Percentiles rank a stretch among this genome's conserved stretches.
These are phyloP conservation scores for Coecobrya sp. DNA, from an alignment of 2,888 invertebrate genomes.

Conservation along the genomic window DNA sequence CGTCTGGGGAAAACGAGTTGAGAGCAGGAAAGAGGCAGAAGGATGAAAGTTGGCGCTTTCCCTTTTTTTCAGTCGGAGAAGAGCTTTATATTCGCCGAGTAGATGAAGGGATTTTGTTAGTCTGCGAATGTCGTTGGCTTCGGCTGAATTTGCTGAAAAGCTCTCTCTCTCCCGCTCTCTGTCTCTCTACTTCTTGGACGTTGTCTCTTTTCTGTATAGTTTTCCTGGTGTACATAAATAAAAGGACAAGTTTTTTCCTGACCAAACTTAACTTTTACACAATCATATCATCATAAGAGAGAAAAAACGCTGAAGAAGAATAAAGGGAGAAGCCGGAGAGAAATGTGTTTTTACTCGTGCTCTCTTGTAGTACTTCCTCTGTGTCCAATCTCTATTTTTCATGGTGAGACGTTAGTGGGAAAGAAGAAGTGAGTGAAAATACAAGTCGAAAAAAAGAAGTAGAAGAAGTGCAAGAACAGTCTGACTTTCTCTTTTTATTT, in stretches of 20 bases:
- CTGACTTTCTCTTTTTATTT: slow-evolving; percentile 23
- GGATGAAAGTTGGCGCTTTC: slow-evolving; percentile 71
- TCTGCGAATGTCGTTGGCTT: slow-evolving; percentile 79
- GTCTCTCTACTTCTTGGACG: slow-evolving; percentile 23
- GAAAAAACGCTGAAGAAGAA: neutral
- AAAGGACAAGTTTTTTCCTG: slow-evolving; percentile 57
- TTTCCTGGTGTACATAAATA: slow-evolving; percentile 32
- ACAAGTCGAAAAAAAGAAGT: slow-evolving; percentile 5
- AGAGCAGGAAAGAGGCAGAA: slow-evolving; percentile 44
- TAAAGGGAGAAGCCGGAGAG: neutral
- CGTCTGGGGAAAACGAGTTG: slow-evolving; percentile 69
- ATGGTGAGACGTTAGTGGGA: slow-evolving; percentile 28
- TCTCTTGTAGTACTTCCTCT: slow-evolving; percentile 25
- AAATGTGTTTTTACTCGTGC: neutral
- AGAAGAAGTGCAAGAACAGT: neutral
- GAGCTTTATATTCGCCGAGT: slow-evolving; percentile 82
- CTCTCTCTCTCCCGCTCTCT: slow-evolving; percentile 48
- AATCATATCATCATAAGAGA: slow-evolving; percentile 55
- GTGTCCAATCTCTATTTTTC: slow-evolving; percentile 8
- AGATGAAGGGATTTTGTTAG: slow-evolving; percentile 82
- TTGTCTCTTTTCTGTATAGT: slow-evolving; percentile 2
- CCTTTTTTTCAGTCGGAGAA: slow-evolving; percentile 9
- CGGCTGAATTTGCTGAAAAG: slow-evolving; percentile 77
- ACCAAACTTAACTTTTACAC: slow-evolving; percentile 53
- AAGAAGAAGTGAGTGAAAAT: slow-evolving; percentile 23